phyloP scores from a whole-genome alignment of 1,140 invertebrate genomes.

The Mya arenaria region DNA sequence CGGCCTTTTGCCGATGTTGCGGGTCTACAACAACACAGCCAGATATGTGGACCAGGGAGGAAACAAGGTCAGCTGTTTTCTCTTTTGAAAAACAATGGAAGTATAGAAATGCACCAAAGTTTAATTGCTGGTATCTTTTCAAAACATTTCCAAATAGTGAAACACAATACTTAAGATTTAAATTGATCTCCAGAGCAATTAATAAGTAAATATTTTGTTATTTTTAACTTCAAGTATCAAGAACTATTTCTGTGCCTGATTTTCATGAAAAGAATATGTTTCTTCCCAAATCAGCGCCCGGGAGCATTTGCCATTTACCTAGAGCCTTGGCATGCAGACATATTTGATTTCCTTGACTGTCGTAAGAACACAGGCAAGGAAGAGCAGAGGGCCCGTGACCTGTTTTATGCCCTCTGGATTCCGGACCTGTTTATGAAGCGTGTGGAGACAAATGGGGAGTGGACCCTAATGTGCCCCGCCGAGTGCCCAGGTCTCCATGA shows the following conservation, averaged over 20 bases:
- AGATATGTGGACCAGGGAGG: conserved; percentile 99
- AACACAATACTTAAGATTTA: neutral
- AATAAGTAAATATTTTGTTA: no score
- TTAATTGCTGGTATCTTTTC: no score
- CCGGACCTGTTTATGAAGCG: conserved; percentile 99
- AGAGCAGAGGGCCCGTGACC: conserved; percentile 88
- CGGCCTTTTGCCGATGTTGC: conserved; percentile 98
- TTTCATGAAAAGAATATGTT: neutral
- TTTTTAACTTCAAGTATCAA: no score
- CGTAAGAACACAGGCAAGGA: conserved; percentile 90
- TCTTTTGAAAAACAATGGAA: no score
- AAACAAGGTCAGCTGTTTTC: conserved; percentile 91
- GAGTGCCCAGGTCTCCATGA: conserved; percentile 95
- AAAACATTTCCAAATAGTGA: no score
- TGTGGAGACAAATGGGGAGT: conserved; percentile 92
- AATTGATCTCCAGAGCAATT: no score
- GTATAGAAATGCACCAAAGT: no score
- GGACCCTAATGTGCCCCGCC: conserved; percentile 99
- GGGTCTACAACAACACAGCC: conserved; percentile 98
- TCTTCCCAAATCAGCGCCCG: conserved; percentile 85
- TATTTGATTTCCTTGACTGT: conserved; percentile 97
- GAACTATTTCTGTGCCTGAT: no score
- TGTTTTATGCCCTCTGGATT: conserved; percentile 99
- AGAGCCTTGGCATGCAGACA: conserved; percentile 99
- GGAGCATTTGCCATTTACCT: conserved; percentile 99